Base-by-base conservation (phyloP, 1,140 invertebrate genomes). In the Solenopsis invicta region DNA sequence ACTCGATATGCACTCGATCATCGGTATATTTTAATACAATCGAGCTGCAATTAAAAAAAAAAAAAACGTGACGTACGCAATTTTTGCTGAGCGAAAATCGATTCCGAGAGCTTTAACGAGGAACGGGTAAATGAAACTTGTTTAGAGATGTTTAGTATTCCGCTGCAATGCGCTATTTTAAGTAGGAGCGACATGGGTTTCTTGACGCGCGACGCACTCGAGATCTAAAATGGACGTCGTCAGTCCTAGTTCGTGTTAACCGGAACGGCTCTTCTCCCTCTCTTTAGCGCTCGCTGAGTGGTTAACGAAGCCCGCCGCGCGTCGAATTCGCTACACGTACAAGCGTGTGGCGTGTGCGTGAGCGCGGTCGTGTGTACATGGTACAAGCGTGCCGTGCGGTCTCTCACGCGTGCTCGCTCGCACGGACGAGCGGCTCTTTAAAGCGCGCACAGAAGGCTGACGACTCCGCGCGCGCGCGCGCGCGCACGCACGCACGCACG, bases 291-390 rank as follows among this genome's bases (percentile, higher is more conserved):
- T 86, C 62, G 84, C 18, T 29, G 56, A 71, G 87, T 45, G 41
- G 75, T 72, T 75, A 88, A 88, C 88, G 82, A 87, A 87, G 77
- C 66, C 50, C 87, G 87, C 88, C 87, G 72, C 87, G 72, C 82
- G 72, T 74, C 75, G 48, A 62, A 89, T 87, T 81, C 64, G 41
- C 41, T 56, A 87, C 82, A 86, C 88, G 84, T 88, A 86, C n/a
- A 21, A 1, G 21, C 56, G n/a, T n/a, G 52, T 71, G 72, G n/a
- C 41, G 59, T 24, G 59, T 34, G 69, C 87, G 18, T 34, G 61
- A 41, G 59, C 41, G 29, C 10, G n/a, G 16, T 8, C 34, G 5
- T 52, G 34, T n/a, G 18, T 74, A n/a, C n/a, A 48, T 45, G 72
- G 48, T 89, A 45, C 62, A 24, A 77, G 69, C n/a, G 82, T 54